Percentiles rank a stretch among this genome's conserved stretches.
Evolutionary conservation across 2,888 invertebrate genomes (phyloP).

Genomic region (Ferrisia virgata): DNA sequence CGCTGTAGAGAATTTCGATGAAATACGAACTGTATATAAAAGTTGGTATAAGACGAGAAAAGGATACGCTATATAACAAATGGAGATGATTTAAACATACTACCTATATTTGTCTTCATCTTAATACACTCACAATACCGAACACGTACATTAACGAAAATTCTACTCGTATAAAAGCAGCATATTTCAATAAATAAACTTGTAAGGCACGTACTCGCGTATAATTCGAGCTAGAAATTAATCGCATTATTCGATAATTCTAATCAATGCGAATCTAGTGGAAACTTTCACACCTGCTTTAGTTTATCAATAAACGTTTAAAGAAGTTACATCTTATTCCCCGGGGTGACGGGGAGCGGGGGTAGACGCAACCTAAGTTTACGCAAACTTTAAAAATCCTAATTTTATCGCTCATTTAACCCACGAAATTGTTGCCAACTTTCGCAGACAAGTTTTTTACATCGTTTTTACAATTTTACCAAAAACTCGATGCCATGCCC

Average conservation of each 20-base stretch:
- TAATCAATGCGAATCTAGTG: not conserved
- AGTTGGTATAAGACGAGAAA: not conserved
- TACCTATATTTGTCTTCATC: not conserved
- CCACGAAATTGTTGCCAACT: conserved; percentile 13
- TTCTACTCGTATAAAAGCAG: not conserved
- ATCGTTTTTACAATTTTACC: not conserved
- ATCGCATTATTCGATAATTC: not conserved
- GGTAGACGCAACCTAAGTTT: not conserved
- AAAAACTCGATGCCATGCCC: not conserved
- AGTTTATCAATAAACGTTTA: conserved; percentile 15
- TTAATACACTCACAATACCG: not conserved
- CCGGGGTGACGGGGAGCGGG: not conserved
- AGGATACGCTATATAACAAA: not conserved
- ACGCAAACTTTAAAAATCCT: not conserved
- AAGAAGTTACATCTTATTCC: not conserved
- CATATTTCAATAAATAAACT: not conserved
- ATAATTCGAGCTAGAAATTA: not conserved
- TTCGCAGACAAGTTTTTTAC: not conserved
- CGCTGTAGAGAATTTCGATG: not conserved
- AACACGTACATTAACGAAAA: not conserved
- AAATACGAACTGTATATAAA: not conserved
- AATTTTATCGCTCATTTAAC: conserved; percentile 28
- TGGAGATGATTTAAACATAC: not conserved
- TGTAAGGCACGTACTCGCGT: not conserved
- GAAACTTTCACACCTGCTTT: conserved; percentile 28